Percentiles rank a stretch among this genome's conserved stretches.
Conservation (phyloP, 2,888 invertebrate species). For the Stenotaenia linearis region DNA sequence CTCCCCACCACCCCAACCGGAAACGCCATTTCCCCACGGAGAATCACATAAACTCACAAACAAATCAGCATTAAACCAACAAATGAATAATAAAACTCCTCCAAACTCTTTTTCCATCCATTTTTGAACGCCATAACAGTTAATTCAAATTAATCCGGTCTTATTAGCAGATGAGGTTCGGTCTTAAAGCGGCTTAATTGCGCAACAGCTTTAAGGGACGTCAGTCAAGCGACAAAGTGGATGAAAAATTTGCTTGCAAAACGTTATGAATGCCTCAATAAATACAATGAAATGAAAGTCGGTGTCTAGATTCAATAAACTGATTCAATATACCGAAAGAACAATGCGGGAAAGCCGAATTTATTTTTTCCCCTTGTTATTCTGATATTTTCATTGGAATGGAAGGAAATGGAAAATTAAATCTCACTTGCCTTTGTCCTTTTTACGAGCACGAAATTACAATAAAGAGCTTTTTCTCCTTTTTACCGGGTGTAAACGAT, state of each 20-base stretch:
- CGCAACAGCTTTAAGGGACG: background rate
- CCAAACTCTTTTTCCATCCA: too few species aligned
- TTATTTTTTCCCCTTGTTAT: background rate
- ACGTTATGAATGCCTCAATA: too few species aligned
- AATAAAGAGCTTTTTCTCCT: background rate
- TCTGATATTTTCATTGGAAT: background rate
- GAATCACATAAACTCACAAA: too few species aligned
- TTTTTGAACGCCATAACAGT: background rate
- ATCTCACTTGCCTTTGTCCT: background rate
- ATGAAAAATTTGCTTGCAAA: background rate
- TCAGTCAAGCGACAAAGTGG: background rate
- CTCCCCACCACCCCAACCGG: too few species aligned
- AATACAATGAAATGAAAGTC: too few species aligned
- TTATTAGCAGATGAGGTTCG: background rate
- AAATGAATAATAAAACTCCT: too few species aligned
- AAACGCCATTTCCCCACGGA: too few species aligned
- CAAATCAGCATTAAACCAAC: too few species aligned
- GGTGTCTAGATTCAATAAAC: background rate
- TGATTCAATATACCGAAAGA: background rate
- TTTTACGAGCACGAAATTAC: background rate
- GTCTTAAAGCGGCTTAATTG: background rate
- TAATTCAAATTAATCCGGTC: background rate
- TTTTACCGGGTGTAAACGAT: background rate
- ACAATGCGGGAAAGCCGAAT: background rate
- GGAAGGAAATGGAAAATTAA: background rate